phyloP scores from a whole-genome alignment of 2,888 invertebrate genomes.

The Scaptomyza parva region DNA sequence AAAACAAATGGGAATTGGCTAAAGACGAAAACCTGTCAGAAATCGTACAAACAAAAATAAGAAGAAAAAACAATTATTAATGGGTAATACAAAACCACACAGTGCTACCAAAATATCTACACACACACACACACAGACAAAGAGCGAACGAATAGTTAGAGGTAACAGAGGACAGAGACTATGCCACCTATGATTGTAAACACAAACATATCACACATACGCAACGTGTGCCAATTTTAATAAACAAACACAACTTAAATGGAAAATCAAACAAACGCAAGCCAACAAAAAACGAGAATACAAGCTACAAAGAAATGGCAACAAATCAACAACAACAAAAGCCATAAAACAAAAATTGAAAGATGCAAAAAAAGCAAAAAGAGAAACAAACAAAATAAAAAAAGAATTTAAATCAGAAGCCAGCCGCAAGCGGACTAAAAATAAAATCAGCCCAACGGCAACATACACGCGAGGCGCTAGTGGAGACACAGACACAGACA shows the following conservation, averaged over 20 bases:
- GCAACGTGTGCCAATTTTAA: constrained; percentile 77
- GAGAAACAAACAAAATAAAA: constrained; percentile 28
- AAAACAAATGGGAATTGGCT: constrained; percentile 46
- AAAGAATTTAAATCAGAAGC: constrained; percentile 58
- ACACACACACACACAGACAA: constrained; percentile 1
- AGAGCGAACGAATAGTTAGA: constrained; percentile 1
- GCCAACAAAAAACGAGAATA: constrained; percentile 34
- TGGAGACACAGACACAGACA: constrained; percentile 32
- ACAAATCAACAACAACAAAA: constrained; percentile 38
- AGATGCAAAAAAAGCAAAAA: constrained; percentile 49
- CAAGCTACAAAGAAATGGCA: constrained; percentile 31
- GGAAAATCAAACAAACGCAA: constrained; percentile 72
- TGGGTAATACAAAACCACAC: constrained; percentile 69
- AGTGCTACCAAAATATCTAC: constrained; percentile 40
- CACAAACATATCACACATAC: constrained; percentile 71
- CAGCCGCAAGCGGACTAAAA: constrained; percentile 69
- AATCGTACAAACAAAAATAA: constrained; percentile 50
- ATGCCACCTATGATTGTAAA: constrained; percentile 46
- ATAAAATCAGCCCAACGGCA: constrained; percentile 67
- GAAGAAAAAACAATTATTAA: constrained; percentile 29
- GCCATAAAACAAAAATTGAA: constrained; percentile 40
- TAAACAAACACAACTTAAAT: constrained; percentile 77
- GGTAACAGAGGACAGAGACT: neutral
- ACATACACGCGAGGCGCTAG: constrained; percentile 36
- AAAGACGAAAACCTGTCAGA: constrained; percentile 58